Conservation (phyloP, 2,797 vertebrate species). For the Typhlichthys subterraneus region DNA sequence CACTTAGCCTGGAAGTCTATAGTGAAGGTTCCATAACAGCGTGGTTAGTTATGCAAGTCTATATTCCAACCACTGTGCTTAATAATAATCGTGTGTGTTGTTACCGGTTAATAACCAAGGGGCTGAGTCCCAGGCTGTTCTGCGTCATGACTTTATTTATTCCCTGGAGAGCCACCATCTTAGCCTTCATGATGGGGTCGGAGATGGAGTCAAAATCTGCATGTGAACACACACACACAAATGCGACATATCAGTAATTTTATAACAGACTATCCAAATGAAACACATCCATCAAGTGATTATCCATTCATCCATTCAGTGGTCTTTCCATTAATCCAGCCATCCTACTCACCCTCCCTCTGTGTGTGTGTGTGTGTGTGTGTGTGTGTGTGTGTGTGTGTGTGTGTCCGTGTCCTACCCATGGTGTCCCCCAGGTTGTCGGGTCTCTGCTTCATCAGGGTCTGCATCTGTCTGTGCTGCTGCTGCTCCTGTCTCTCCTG, state of each 20-base stretch:
- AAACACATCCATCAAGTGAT: too few relatives aligned
- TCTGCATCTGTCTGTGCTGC: conserved; percentile 97
- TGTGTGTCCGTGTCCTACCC: conserved; percentile 32
- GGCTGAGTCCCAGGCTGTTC: conserved; percentile 85
- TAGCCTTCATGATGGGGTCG: conserved; percentile 98
- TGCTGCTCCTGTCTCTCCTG: conserved; percentile 97
- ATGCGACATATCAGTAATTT: background rate
- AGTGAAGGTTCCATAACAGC: too few relatives aligned
- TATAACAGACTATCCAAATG: too few relatives aligned
- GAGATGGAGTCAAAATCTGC: conserved; percentile 92
- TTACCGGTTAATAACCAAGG: conserved; percentile 92
- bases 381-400: too few relatives aligned
- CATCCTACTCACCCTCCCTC: too few relatives aligned
- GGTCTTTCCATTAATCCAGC: too few relatives aligned
- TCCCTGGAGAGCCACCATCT: conserved; percentile 97
- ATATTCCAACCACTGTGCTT: background rate
- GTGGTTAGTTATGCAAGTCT: too few relatives aligned
- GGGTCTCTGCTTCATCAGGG: conserved; percentile 88
- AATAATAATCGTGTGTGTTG: background rate
- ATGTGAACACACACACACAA: background rate
- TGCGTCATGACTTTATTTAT: conserved; percentile 99
- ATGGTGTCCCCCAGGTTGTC: conserved; percentile 85
- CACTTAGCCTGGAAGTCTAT: background rate
- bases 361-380: too few relatives aligned
- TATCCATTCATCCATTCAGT: too few relatives aligned